Evolutionary conservation across 2,113 vertebrate species (phyloP), one percentile per base, ranked within the genome.

Genomic region (Sinocyclocheilus anshuiensis): DNA sequence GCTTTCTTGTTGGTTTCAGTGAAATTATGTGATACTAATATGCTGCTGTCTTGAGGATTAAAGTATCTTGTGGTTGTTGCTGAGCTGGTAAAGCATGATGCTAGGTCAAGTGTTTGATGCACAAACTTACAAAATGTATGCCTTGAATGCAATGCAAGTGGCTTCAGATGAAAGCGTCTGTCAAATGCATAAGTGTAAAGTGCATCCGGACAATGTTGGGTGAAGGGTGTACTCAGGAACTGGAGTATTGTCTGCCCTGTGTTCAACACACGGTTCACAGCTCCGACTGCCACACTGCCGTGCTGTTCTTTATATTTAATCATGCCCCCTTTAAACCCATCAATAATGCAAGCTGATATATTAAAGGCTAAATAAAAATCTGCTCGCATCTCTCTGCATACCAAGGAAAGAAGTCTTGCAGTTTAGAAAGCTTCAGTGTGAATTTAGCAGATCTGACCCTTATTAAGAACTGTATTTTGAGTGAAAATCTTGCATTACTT

Each of bases 271-370:
- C 3, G 22, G 33, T 22, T 80, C 57, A 24, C 72, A 5, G 45
- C 79, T 18, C 26, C 8, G 76, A 53, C 57, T 24, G 76, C 55
- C 65, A 65, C 79, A 84, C 63, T 50, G 65, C 76, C 22, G 20
- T 57, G 94, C 94, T 94, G 76, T 85, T 90, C 88, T 79, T 90
- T 88, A 91, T 89, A 90, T 86, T 88, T 89, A 92, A 91, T 86
- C 86, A 93, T 86, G 50, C 36, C 85, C 39, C 87, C 89, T 86
- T 90, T 91, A 93, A 93, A 94, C 88, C 91, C 91, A 92, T 94
- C 93, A 94, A 94, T 95, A 94, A 93, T 92, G 90, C 87, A 91
- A 81, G 57, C 65, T 92, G 92, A 93, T 92, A 93, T 92, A 88
- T 90, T 88, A 88, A 86, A 90, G 89, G 83, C 63, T 61, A 88